phyloP scores from a whole-genome alignment of 2,113 vertebrate species.

The Channa maculata region DNA sequence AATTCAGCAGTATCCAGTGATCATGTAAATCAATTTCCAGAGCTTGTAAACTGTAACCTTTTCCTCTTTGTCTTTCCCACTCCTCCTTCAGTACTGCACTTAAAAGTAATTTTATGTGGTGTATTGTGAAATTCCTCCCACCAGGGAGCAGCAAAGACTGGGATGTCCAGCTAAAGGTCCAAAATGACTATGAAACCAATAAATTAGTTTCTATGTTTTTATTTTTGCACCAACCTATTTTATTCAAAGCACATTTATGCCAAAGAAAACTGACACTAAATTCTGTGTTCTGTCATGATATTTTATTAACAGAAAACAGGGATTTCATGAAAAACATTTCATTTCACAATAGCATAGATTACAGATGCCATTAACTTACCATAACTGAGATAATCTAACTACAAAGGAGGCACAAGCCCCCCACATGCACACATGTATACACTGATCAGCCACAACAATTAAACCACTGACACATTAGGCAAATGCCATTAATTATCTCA shows the following conservation, averaged over 20 bases:
- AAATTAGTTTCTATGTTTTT: not conserved
- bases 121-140: too few relatives aligned
- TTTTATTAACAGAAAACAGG: slow-evolving; percentile 57
- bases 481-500: too few relatives aligned
- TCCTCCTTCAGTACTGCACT: too few relatives aligned
- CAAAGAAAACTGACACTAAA: not conserved
- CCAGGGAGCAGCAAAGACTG: too few relatives aligned
- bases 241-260: not conserved
- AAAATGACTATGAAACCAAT: not conserved
- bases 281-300: not conserved
- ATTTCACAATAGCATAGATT: slow-evolving; percentile 51
- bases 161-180: not conserved
- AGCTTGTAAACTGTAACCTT: too few relatives aligned
- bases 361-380: slow-evolving; percentile 26
- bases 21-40: too few relatives aligned
- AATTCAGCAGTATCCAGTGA: too few relatives aligned
- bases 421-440: slow-evolving; percentile 1
- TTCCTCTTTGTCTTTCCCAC: too few relatives aligned
- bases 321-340: not conserved
- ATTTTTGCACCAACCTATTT: not conserved
- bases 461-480: too few relatives aligned
- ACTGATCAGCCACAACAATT: not conserved
- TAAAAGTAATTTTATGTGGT: too few relatives aligned
- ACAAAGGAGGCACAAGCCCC: not conserved
- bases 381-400: not conserved